A percentile compares a stretch with the other conserved stretches of the same genome.
Evolutionary conservation across 2,888 invertebrate species (phyloP).

Genomic region (Troilus luridus): DNA sequence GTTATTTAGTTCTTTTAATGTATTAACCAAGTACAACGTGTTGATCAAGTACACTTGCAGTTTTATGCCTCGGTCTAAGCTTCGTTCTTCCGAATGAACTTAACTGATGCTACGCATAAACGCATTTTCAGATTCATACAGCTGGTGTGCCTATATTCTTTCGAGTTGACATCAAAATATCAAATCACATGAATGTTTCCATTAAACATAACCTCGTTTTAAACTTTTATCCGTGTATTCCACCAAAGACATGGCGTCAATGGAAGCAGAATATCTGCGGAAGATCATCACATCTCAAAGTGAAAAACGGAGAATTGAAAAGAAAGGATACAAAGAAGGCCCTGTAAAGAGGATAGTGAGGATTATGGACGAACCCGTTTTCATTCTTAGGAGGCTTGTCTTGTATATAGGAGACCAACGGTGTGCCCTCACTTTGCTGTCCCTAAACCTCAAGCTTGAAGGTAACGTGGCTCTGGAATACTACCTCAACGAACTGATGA

Average conservation of each 20-base stretch:
- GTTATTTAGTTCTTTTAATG: neutral
- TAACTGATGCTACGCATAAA: neutral
- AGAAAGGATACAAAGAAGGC: neutral
- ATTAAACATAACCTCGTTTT: conserved; percentile 14
- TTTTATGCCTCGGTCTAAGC: neutral
- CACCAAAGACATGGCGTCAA: neutral
- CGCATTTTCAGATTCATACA: conserved; percentile 1
- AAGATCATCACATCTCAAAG: neutral
- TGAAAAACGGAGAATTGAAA: neutral
- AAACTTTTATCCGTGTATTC: neutral
- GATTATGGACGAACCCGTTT: conserved; percentile 5
- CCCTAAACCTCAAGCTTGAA: conserved; percentile 28
- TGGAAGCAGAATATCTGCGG: conserved; percentile 34
- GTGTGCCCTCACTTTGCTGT: neutral
- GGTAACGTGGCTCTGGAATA: neutral
- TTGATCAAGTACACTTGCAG: neutral
- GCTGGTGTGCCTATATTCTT: conserved; percentile 18
- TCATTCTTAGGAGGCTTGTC: neutral
- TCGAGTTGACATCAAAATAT: conserved; percentile 27
- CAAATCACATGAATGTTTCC: conserved; percentile 35
- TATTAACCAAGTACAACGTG: neutral
- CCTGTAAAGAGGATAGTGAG: neutral
- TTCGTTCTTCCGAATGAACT: neutral
- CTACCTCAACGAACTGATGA: conserved; percentile 1
- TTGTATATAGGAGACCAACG: neutral